These are phyloP conservation scores for Gymnoscopelus microlampas DNA, from an alignment of 2,797 vertebrate species.

Conservation along the genomic window DNA sequence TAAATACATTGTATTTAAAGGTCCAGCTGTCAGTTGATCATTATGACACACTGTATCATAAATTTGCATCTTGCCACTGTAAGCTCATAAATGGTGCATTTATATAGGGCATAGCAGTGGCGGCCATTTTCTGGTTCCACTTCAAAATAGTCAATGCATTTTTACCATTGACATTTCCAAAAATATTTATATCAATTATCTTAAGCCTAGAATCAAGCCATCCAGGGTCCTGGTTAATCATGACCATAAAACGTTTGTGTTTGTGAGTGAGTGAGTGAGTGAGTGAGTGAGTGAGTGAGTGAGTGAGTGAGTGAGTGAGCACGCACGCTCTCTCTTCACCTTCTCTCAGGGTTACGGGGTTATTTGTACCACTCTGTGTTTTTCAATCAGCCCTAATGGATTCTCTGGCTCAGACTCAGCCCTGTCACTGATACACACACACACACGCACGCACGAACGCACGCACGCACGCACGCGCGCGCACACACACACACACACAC, in stretches of 20 bases:
- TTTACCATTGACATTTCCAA: no score
- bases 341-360: slow-evolving; percentile 73
- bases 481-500: background rate
- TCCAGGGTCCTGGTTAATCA: no score
- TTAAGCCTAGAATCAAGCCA: no score
- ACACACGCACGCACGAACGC: slow-evolving; percentile 23
- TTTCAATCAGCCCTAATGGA: slow-evolving; percentile 85
- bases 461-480: background rate
- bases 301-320: background rate
- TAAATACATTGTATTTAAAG: background rate
- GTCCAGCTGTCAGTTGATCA: no score
- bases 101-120: no score
- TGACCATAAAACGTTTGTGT: no score
- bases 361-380: slow-evolving; percentile 72
- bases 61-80: no score
- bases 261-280: background rate
- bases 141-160: no score
- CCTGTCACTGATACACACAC: slow-evolving; percentile 57
- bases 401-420: slow-evolving; percentile 79
- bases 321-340: slow-evolving; percentile 59
- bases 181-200: no score
- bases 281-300: background rate
- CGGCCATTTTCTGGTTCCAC: no score
- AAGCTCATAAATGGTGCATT: no score
- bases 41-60: no score